These are phyloP conservation scores for Drosophila teissieri DNA, from an alignment of 1,140 invertebrate genomes.

Conservation along the genomic window DNA sequence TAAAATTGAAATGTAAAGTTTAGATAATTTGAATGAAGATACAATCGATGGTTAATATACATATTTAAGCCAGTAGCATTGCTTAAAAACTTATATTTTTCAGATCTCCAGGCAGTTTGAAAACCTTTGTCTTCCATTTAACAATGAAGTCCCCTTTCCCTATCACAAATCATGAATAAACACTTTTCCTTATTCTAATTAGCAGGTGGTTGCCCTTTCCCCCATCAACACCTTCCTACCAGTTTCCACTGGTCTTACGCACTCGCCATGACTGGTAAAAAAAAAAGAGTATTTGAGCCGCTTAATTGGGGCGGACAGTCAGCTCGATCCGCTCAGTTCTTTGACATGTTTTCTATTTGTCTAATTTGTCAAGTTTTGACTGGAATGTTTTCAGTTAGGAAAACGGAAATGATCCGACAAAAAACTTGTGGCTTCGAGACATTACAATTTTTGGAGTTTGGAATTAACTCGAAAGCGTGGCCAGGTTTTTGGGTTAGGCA, in stretches of 20 bases:
- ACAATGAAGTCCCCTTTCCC: too few species aligned
- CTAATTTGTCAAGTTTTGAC: slow-evolving; percentile 73
- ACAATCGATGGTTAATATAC: too few species aligned
- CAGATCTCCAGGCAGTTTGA: too few species aligned
- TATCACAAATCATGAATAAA: slow-evolving; percentile 59
- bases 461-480: slow-evolving; percentile 54
- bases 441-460: slow-evolving; percentile 3
- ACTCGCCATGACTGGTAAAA: slow-evolving; percentile 58
- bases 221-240: slow-evolving; percentile 18
- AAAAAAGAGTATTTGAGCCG: slow-evolving; percentile 44
- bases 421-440: slow-evolving; percentile 45
- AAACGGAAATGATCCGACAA: slow-evolving; percentile 75
- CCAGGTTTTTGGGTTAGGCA: slow-evolving; percentile 21
- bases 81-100: too few species aligned
- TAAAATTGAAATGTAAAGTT: too few species aligned
- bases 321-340: slow-evolving; percentile 63
- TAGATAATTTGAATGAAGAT: too few species aligned
- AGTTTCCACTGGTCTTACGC: slow-evolving; percentile 68
- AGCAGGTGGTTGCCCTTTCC: slow-evolving; percentile 43
- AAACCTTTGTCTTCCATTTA: neutral
- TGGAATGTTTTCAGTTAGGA: slow-evolving; percentile 17
- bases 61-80: too few species aligned
- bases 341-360: slow-evolving; percentile 83
- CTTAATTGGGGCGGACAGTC: slow-evolving; percentile 65
- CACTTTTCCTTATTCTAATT: slow-evolving; percentile 74